Conservation (phyloP, 1,140 invertebrate genomes). For the Teleogryllus occipitalis region DNA sequence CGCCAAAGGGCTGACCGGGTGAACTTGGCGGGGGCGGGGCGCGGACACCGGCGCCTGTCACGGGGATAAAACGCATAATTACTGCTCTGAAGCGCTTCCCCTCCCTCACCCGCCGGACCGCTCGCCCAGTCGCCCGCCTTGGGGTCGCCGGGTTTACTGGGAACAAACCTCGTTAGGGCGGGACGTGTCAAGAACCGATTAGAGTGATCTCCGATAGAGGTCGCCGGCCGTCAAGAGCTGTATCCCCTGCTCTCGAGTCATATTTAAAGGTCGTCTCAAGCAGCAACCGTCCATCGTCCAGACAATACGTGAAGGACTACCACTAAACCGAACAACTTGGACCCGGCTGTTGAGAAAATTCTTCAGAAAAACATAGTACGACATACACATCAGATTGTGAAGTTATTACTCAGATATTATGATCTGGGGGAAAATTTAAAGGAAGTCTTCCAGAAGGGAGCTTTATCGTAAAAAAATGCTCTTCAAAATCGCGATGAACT, state of each 20-base stretch:
- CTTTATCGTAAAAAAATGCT: too few relatives aligned
- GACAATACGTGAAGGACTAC: too few relatives aligned
- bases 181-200: background rate
- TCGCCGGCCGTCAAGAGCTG: background rate
- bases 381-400: too few relatives aligned
- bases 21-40: background rate
- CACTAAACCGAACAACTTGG: too few relatives aligned
- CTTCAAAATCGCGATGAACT: too few relatives aligned
- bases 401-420: too few relatives aligned
- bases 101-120: too few relatives aligned
- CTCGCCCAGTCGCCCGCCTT: background rate
- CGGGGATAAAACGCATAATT: background rate
- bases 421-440: too few relatives aligned
- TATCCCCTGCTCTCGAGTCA: background rate
- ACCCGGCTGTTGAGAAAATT: too few relatives aligned
- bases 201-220: background rate
- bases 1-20: background rate
- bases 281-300: too few relatives aligned
- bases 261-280: background rate
- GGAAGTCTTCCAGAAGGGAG: too few relatives aligned
- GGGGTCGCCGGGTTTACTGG: background rate
- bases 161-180: background rate
- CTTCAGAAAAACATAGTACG: too few relatives aligned
- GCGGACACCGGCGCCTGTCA: background rate
- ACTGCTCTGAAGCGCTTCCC: background rate